These are phyloP conservation scores for Eurypyga helias DNA, from an alignment of 2,113 vertebrate species.

Conservation along the genomic window DNA sequence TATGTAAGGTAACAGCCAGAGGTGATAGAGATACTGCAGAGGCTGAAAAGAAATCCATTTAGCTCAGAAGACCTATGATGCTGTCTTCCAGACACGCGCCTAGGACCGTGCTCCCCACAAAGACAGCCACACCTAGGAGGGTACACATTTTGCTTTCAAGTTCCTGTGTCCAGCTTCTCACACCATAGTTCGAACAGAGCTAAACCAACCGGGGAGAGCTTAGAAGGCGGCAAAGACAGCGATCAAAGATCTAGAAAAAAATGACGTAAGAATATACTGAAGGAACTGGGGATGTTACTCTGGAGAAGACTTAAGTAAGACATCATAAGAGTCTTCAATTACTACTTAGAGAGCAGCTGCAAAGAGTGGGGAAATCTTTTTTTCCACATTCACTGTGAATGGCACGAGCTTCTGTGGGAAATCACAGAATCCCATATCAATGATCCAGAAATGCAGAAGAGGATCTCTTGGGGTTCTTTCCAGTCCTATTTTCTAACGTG, in stretches of 20 bases:
- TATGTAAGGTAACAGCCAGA: background rate
- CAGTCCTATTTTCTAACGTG: background rate
- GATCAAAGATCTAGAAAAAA: background rate
- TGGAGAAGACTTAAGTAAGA: background rate
- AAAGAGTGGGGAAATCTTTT: background rate
- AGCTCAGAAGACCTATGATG: background rate
- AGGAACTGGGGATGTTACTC: background rate
- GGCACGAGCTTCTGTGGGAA: background rate
- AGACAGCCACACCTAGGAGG: background rate
- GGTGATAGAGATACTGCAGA: background rate
- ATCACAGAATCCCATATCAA: background rate
- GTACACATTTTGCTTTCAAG: background rate
- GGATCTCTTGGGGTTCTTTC: background rate
- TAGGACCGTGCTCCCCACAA: background rate
- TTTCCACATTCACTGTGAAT: background rate
- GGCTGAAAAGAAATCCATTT: background rate
- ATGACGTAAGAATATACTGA: background rate
- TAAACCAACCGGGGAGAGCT: background rate
- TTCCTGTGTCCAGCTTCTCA: background rate
- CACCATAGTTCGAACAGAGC: background rate
- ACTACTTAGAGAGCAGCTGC: background rate
- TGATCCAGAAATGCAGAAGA: background rate
- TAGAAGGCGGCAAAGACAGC: background rate
- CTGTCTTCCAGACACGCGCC: background rate
- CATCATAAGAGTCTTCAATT: background rate